These are phyloP conservation scores for Athalia rosae DNA, from an alignment of 2,888 invertebrate genomes.

Conservation along the genomic window DNA sequence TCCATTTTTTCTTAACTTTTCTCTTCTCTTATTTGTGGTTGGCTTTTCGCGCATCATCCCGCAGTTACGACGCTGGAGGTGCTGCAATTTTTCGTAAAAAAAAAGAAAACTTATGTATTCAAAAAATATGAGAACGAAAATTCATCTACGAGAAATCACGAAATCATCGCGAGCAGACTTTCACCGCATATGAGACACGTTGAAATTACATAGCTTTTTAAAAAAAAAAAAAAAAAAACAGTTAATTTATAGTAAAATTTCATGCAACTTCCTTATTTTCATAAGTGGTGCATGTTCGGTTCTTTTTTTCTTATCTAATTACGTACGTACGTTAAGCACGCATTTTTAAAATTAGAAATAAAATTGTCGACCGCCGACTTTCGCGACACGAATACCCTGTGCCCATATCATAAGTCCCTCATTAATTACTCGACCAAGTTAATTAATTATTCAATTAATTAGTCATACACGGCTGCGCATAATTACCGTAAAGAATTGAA, in stretches of 20 bases:
- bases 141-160: too few species aligned
- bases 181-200: neutral
- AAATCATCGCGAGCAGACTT: neutral
- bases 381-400: neutral
- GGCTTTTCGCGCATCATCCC: too few species aligned
- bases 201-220: neutral
- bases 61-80: constrained; percentile 68
- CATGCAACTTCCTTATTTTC: neutral
- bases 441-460: neutral
- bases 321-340: too few species aligned
- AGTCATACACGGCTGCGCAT: too few species aligned
- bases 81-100: constrained; percentile 44
- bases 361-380: neutral
- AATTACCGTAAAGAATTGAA: too few species aligned
- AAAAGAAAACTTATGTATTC: constrained; percentile 34
- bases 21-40: constrained; percentile 44
- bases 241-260: neutral
- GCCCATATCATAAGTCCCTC: too few species aligned
- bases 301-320: too few species aligned
- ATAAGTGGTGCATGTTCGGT: too few species aligned
- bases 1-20: constrained; percentile 5
- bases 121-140: neutral
- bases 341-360: neutral
- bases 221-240: neutral
- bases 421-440: constrained; percentile 4